These are phyloP conservation scores for Zosterops japonicus DNA, from an alignment of 2,113 vertebrate genomes.

Conservation along the genomic window DNA sequence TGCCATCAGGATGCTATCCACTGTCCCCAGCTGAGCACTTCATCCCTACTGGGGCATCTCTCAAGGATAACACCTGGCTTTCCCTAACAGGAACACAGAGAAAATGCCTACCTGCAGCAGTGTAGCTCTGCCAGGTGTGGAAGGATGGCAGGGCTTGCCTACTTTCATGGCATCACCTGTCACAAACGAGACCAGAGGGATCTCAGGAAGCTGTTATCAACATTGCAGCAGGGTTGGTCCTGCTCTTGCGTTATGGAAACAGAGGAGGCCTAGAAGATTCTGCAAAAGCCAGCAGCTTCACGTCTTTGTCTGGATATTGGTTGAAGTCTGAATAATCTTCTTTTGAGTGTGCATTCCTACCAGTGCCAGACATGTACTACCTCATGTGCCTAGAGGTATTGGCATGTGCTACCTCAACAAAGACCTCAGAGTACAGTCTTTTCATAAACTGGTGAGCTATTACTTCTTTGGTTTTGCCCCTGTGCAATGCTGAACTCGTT, in stretches of 20 bases:
- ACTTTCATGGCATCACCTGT: accelerated
- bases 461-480: neutral
- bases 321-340: neutral
- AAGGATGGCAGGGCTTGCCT: neutral
- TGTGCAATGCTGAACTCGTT: neutral
- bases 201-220: neutral
- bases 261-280: neutral
- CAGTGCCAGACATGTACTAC: accelerated
- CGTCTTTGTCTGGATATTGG: neutral
- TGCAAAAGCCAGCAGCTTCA: neutral
- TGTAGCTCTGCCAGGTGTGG: neutral
- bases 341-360: neutral
- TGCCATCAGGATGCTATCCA: neutral
- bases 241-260: neutral
- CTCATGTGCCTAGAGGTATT: neutral
- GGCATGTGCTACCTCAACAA: neutral
- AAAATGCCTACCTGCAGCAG: neutral
- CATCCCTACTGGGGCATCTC: accelerated
- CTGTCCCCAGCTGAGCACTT: neutral
- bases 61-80: neutral
- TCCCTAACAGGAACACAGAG: accelerated
- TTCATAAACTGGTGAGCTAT: neutral
- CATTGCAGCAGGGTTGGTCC: neutral
- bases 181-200: neutral
- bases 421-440: neutral